These are phyloP conservation scores for Echinometra lucunter DNA, from an alignment of 53 echinoderm and acorn worm genomes.

Conservation along the genomic window DNA sequence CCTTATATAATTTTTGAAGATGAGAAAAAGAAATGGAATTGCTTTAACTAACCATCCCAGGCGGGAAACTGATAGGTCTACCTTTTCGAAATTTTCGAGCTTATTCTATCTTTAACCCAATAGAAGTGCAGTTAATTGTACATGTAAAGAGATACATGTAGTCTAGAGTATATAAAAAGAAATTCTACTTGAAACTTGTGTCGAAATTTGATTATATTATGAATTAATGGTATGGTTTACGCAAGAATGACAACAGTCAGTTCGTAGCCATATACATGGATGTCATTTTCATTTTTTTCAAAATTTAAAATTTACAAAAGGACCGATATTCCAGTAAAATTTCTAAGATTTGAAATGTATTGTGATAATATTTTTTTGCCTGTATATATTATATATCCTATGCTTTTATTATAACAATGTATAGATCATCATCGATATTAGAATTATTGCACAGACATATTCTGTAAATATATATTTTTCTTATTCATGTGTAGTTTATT, in stretches of 20 bases:
- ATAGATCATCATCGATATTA: not conserved
- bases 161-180: not conserved
- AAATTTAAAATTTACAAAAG: not conserved
- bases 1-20: not conserved
- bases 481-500: not conserved
- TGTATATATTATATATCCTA: not conserved
- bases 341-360: not conserved
- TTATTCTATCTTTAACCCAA: too few species aligned
- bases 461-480: conserved; percentile 31
- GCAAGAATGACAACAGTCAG: too few species aligned
- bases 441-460: not conserved
- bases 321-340: not conserved
- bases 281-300: not conserved
- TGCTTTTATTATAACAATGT: not conserved
- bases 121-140: too few species aligned
- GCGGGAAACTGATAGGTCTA: not conserved
- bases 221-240: too few species aligned
- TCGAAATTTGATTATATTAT: not conserved
- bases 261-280: not conserved
- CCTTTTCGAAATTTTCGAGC: not conserved
- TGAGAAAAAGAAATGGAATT: not conserved
- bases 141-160: not conserved
- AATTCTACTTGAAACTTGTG: not conserved
- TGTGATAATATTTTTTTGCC: not conserved
- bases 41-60: not conserved